Conservation (phyloP, 2,797 vertebrate genomes). For the Sternarchorhynchus goeldii region DNA sequence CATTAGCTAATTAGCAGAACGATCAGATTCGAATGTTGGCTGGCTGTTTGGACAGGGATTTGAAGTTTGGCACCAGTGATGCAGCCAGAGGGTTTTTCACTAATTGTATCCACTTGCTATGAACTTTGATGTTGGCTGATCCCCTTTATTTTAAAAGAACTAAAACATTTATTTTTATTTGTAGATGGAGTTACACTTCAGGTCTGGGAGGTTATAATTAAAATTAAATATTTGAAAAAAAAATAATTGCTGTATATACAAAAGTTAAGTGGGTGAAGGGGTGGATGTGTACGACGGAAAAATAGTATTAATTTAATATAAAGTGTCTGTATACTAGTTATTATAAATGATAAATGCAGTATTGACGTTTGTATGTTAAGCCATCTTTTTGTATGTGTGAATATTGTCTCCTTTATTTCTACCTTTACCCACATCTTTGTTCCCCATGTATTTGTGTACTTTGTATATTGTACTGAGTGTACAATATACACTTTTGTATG, state of each 20-base stretch:
- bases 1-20: constrained; percentile 13
- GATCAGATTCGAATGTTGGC: background rate
- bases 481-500: too few relatives aligned
- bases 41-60: constrained; percentile 6
- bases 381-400: too few relatives aligned
- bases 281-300: background rate
- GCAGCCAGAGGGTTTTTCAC: background rate
- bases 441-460: too few relatives aligned
- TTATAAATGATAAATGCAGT: constrained; percentile 8
- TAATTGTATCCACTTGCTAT: constrained; percentile 8
- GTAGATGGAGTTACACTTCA: background rate
- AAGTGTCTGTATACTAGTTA: too few relatives aligned
- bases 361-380: background rate
- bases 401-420: too few relatives aligned
- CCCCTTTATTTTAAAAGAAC: background rate
- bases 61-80: background rate
- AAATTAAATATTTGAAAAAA: background rate
- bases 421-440: too few relatives aligned
- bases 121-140: background rate
- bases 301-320: background rate
- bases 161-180: background rate
- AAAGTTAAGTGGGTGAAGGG: background rate
- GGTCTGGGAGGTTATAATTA: background rate
- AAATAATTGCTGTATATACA: background rate
- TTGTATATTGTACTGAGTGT: too few relatives aligned